Conservation (phyloP, 2,797 vertebrate genomes). For the Discoglossus pictus region DNA sequence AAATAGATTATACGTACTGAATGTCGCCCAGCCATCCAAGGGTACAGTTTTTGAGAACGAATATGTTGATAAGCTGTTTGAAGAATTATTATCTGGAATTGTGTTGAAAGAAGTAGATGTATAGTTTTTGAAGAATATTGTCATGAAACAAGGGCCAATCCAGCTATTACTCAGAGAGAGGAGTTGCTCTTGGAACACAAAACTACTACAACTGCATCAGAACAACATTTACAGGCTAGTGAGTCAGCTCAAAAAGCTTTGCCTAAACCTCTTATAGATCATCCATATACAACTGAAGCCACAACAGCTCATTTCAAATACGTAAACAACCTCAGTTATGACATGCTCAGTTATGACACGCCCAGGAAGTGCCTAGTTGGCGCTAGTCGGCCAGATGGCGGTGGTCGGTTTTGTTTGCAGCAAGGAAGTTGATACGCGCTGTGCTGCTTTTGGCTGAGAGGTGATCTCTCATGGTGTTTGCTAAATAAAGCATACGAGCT, state of each 20-base stretch:
- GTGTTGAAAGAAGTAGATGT: constrained; percentile 60
- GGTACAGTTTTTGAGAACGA: too few relatives aligned
- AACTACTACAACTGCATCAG: not conserved
- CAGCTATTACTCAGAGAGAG: constrained; percentile 71
- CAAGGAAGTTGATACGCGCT: too few relatives aligned
- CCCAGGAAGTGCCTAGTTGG: too few relatives aligned
- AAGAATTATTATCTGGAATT: constrained; percentile 72
- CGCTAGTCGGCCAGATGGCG: too few relatives aligned
- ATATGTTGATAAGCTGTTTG: constrained; percentile 66
- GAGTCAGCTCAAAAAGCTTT: not conserved
- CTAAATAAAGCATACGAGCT: too few relatives aligned
- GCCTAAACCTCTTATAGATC: not conserved
- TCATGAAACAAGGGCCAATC: constrained; percentile 76
- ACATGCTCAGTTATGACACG: too few relatives aligned
- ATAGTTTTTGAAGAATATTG: constrained; percentile 68
- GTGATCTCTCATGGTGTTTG: too few relatives aligned
- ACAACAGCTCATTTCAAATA: not conserved
- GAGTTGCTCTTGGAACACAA: constrained; percentile 54
- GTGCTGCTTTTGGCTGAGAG: too few relatives aligned
- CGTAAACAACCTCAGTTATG: too few relatives aligned
- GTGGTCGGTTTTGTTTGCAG: too few relatives aligned
- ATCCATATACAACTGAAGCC: not conserved
- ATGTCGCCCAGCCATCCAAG: too few relatives aligned
- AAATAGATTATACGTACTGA: too few relatives aligned
- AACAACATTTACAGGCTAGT: constrained; percentile 28